A percentile compares a stretch with the other conserved stretches of the same genome.
These are phyloP conservation scores for Sigmodon hispidus DNA, from an alignment of 2,113 vertebrate genomes.

Conservation along the genomic window DNA sequence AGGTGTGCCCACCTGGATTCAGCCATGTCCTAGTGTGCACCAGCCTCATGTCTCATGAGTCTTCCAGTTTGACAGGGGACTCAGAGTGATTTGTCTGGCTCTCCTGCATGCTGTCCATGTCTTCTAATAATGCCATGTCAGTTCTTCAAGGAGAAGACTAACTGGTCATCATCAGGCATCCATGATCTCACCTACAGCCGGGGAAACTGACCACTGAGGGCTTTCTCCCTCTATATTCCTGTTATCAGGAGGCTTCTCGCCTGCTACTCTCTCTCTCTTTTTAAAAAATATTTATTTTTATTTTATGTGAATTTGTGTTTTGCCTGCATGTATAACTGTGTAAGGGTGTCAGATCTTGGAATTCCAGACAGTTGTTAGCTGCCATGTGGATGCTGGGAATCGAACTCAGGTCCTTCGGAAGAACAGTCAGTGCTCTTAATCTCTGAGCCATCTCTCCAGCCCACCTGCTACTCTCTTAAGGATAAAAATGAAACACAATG, in stretches of 20 bases:
- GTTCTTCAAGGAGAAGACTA: neutral
- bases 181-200: rapidly evolving
- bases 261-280: neutral
- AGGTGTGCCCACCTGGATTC: neutral
- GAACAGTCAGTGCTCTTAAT: too few species aligned
- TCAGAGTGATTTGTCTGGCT: rapidly evolving
- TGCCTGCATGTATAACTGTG: too few species aligned
- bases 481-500: neutral
- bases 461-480: neutral
- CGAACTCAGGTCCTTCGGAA: too few species aligned
- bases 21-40: neutral
- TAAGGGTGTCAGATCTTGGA: too few species aligned
- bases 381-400: too few species aligned
- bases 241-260: neutral
- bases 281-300: too few species aligned
- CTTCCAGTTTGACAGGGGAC: neutral
- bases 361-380: too few species aligned
- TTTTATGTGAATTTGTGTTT: too few species aligned
- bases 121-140: neutral
- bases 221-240: neutral
- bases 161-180: neutral
- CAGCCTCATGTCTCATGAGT: neutral
- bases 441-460: too few species aligned
- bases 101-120: too few species aligned
- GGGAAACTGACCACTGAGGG: neutral